Evolutionary conservation across 1,140 invertebrate genomes (phyloP).

Genomic region (Sipha flava): DNA sequence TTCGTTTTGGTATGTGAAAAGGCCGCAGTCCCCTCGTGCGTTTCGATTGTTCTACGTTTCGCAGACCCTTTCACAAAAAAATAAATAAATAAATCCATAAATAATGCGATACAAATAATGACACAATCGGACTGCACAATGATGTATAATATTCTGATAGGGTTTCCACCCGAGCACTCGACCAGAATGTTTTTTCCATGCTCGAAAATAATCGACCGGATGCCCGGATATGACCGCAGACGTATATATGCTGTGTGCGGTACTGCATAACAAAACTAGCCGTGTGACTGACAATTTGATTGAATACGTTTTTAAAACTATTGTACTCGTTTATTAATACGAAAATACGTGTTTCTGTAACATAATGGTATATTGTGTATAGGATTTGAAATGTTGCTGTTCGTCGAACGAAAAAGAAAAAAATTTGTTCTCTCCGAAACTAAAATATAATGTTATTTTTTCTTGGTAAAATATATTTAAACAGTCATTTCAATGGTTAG

Average conservation of each 20-base stretch:
- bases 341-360: background rate
- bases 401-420: too few species aligned
- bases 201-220: constrained; percentile 17
- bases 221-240: constrained; percentile 8
- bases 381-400: background rate
- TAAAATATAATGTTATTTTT: too few species aligned
- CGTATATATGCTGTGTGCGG: background rate
- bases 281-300: background rate
- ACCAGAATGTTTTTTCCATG: constrained; percentile 21
- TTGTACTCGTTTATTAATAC: background rate
- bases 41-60: background rate
- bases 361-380: background rate
- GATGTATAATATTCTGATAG: constrained; percentile 11
- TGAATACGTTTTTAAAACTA: background rate
- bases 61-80: background rate
- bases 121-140: background rate
- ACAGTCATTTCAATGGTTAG: too few species aligned
- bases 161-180: constrained; percentile 19
- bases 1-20: background rate
- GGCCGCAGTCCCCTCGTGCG: background rate
- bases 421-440: too few species aligned
- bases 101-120: constrained; percentile 7
- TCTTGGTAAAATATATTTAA: too few species aligned
- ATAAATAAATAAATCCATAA: too few species aligned
- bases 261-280: background rate